phyloP scores from a whole-genome alignment of 2,888 invertebrate species.

The Helobdella robusta region DNA sequence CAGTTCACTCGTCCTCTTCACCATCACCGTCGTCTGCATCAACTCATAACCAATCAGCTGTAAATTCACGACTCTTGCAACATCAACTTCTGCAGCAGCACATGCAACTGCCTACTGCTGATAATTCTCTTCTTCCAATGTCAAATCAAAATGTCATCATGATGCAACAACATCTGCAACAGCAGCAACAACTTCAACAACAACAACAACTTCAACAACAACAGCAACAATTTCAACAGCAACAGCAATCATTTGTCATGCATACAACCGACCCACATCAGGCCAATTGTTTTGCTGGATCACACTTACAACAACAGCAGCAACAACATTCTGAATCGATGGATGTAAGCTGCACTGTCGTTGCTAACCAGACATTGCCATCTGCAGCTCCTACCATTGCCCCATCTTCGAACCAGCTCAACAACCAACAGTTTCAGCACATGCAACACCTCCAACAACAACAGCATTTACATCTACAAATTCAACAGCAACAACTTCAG shows the following conservation, averaged over 20 bases:
- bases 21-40: conserved; percentile 18
- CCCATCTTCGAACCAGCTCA: not conserved
- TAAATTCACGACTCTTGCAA: conserved; percentile 20
- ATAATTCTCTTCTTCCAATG: not conserved
- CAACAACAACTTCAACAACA: not conserved
- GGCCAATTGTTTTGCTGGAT: too few species aligned
- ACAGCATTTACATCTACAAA: conserved; percentile 3
- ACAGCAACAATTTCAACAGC: conserved; percentile 15
- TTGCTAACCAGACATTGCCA: too few species aligned
- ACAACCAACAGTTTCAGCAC: conserved; percentile 6
- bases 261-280: too few species aligned
- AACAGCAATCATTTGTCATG: conserved; percentile 9
- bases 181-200: not conserved
- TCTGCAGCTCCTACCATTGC: too few species aligned
- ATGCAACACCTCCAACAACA: conserved; percentile 20
- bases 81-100: conserved; percentile 22
- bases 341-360: too few species aligned
- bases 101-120: conserved; percentile 27
- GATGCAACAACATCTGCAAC: not conserved
- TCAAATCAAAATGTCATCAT: not conserved
- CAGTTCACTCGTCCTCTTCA: conserved; percentile 49
- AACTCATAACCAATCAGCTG: too few species aligned
- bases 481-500: conserved; percentile 15
- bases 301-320: too few species aligned
- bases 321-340: conserved; percentile 2